Base-by-base conservation (phyloP, 2,797 vertebrate species). In the Myripristis jacobus region DNA sequence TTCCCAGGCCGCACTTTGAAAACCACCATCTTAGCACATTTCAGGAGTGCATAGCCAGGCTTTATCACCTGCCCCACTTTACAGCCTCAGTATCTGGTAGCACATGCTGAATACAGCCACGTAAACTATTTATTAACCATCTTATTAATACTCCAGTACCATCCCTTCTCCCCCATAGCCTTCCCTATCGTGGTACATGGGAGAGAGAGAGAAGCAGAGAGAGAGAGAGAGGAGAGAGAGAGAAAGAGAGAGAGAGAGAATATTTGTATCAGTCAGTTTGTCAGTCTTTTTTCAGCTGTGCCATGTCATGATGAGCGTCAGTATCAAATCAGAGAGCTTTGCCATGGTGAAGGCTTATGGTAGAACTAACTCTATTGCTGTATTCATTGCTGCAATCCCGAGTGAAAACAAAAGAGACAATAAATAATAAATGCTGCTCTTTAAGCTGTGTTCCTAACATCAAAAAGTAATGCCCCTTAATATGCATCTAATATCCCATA, bases 381-480 rank as follows among this genome's bases (percentile, higher is more conserved):
- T 77, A 70, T 77, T 83, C 73, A 56, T 70, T 70, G 69, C 73
- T 66, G 70, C 62, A 43, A 66, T 86, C 75, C 77, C 19, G 24
- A 81, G 79, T 69, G 75, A 87, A 91, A 86, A 88, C 82, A 90
- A 89, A 88, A 80, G 77, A 88, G 81, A 88, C 77, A 81, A 84
- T 93, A 90, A 93, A 93, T 93, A 92, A 93, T 93, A 90, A 85
- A 92, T 91, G 84, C 59, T 74, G 67, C 83, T 88, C 82, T 91
- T 90, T 91, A 89, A 89, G 87, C 90, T 89, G 88, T 92, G 86
- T 90, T 88, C 82, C 85, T 76, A 90, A 87, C 89, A 93, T 92
- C 75, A 92, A 92, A 93, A 88, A 88, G 88, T 92, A 92, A 91
- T 89, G 83, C 58, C 66, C 83, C 79, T n/a, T 90, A 86, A 89